Percentiles rank a stretch among this genome's conserved stretches.
Evolutionary conservation across 2,113 vertebrate genomes (phyloP).

Genomic region (Agapornis roseicollis): DNA sequence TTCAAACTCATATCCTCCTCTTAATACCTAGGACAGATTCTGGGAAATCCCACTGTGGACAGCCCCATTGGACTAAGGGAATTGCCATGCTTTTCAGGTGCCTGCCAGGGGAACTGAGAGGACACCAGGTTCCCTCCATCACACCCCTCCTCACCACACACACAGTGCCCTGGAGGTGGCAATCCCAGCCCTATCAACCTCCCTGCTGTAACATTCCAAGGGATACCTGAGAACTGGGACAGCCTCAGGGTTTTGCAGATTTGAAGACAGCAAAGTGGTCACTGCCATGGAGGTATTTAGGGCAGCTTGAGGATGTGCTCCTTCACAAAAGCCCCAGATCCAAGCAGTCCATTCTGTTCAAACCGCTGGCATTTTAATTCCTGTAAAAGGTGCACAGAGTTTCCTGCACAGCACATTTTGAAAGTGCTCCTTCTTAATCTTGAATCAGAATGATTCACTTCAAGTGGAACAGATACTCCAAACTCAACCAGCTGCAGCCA

Average conservation of each 20-base stretch:
- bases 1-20: not conserved
- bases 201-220: not conserved
- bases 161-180: not conserved
- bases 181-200: not conserved
- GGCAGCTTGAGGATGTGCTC: not conserved
- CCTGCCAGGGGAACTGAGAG: not conserved
- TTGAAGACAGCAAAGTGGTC: not conserved
- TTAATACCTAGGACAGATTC: not conserved
- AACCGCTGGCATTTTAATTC: not conserved
- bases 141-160: not conserved
- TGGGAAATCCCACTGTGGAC: not conserved
- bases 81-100: not conserved
- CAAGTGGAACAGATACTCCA: not conserved
- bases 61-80: not conserved
- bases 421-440: not conserved
- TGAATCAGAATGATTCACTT: not conserved
- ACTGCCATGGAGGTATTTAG: not conserved
- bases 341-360: not conserved
- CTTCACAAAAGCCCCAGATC: not conserved
- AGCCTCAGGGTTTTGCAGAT: not conserved
- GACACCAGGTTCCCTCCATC: rapidly evolving
- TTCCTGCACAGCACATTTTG: not conserved
- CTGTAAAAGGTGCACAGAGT: not conserved
- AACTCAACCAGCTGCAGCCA: not conserved
- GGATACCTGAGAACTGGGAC: not conserved